Conservation (phyloP, 2,113 vertebrate genomes). For the Epinephelus lanceolatus region DNA sequence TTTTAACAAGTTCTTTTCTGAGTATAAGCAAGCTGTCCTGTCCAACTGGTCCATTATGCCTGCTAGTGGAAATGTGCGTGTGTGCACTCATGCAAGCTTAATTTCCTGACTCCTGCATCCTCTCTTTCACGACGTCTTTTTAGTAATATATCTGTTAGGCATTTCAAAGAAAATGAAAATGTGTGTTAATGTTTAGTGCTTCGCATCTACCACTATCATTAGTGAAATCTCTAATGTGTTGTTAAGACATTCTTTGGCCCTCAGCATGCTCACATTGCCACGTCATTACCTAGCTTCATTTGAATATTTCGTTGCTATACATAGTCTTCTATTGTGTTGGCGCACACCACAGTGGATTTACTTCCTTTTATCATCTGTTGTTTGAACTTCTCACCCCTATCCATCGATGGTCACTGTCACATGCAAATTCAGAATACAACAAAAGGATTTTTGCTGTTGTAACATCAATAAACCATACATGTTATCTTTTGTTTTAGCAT, state of each 20-base stretch:
- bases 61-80: conserved; percentile 57
- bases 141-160: conserved; percentile 64
- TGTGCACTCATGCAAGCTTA: conserved; percentile 71
- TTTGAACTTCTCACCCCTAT: conserved; percentile 41
- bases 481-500: background rate
- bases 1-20: conserved; percentile 62
- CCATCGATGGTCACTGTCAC: background rate
- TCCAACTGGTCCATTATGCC: conserved; percentile 79
- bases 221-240: conserved; percentile 70
- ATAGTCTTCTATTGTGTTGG: conserved; percentile 8
- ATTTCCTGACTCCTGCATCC: conserved; percentile 62
- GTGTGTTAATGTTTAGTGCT: conserved; percentile 72
- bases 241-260: conserved; percentile 67
- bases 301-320: conserved; percentile 37
- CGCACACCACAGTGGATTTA: background rate
- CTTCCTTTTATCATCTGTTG: conserved; percentile 10
- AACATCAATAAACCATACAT: background rate
- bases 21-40: conserved; percentile 82
- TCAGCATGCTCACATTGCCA: conserved; percentile 44
- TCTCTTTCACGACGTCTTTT: conserved; percentile 38
- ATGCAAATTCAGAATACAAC: background rate
- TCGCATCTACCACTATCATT: conserved; percentile 67
- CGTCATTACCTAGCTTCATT: conserved; percentile 64
- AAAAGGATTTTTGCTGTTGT: background rate
- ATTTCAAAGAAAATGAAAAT: conserved; percentile 75